phyloP scores from a whole-genome alignment of 1,140 invertebrate species.

The Drosophila teissieri region DNA sequence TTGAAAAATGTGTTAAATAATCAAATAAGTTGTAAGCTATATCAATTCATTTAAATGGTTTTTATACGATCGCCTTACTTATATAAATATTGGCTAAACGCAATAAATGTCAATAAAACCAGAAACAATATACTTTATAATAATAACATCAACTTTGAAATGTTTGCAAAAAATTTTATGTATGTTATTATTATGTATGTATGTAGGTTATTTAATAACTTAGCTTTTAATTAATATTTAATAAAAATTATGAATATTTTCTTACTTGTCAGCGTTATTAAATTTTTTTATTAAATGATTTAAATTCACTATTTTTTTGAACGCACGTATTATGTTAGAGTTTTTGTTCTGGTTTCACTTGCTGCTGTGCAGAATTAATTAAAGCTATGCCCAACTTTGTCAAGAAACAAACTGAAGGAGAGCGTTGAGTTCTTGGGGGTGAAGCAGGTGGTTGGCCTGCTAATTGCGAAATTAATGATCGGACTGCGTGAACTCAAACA shows the following conservation, averaged over 20 bases:
- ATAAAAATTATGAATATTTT: too few relatives aligned
- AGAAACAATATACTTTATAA: too few relatives aligned
- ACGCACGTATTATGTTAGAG: neutral
- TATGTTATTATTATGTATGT: too few relatives aligned
- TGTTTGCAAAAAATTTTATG: too few relatives aligned
- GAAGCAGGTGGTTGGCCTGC: slow-evolving; percentile 40
- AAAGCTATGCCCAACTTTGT: slow-evolving; percentile 40
- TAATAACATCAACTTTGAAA: too few relatives aligned
- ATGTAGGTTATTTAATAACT: too few relatives aligned
- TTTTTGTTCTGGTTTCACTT: slow-evolving; percentile 10
- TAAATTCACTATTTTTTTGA: neutral
- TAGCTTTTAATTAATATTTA: neutral
- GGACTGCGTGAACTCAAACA: slow-evolving; percentile 75
- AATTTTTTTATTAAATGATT: neutral
- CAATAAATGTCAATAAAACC: too few relatives aligned
- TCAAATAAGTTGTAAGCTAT: too few relatives aligned
- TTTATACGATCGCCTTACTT: too few relatives aligned
- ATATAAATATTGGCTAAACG: too few relatives aligned
- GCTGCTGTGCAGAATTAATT: slow-evolving; percentile 60
- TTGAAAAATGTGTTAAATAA: too few relatives aligned
- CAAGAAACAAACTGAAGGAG: neutral
- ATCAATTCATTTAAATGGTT: neutral
- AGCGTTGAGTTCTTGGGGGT: neutral
- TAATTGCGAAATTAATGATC: slow-evolving; percentile 80
- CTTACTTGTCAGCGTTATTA: accelerated